phyloP scores from a whole-genome alignment of 2,113 vertebrate genomes.

The Tachycineta bicolor region DNA sequence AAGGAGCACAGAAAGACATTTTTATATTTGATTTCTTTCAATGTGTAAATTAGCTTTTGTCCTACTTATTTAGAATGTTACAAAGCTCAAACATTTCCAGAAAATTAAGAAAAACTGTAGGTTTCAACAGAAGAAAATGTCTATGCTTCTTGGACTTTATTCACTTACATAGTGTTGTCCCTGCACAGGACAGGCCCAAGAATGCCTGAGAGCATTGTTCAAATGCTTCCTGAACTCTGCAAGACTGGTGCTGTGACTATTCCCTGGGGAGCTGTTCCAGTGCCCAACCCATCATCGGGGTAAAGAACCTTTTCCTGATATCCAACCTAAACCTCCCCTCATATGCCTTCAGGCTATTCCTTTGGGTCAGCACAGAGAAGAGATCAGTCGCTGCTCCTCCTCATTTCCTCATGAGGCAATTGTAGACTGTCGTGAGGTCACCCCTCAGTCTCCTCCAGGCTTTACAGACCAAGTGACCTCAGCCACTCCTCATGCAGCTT shows the following conservation, averaged over 20 bases:
- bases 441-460: background rate
- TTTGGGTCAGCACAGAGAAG: background rate
- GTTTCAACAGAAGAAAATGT: slow-evolving; percentile 7
- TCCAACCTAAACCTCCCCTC: fast-evolving
- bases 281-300: fast-evolving
- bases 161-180: background rate
- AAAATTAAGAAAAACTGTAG: background rate
- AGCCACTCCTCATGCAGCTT: background rate
- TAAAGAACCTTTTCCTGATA: background rate
- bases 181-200: background rate
- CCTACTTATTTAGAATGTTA: background rate
- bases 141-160: background rate
- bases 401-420: fast-evolving
- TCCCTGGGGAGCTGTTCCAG: no score
- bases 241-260: background rate
- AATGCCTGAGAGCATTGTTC: background rate
- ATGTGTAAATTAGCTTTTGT: background rate
- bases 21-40: background rate
- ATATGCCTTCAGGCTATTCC: background rate
- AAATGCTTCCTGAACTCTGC: background rate
- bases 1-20: background rate
- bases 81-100: background rate
- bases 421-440: background rate
- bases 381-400: no score
- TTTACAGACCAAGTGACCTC: background rate